phyloP scores from a whole-genome alignment of 2,113 vertebrate species.

The Myotis lucifugus region DNA sequence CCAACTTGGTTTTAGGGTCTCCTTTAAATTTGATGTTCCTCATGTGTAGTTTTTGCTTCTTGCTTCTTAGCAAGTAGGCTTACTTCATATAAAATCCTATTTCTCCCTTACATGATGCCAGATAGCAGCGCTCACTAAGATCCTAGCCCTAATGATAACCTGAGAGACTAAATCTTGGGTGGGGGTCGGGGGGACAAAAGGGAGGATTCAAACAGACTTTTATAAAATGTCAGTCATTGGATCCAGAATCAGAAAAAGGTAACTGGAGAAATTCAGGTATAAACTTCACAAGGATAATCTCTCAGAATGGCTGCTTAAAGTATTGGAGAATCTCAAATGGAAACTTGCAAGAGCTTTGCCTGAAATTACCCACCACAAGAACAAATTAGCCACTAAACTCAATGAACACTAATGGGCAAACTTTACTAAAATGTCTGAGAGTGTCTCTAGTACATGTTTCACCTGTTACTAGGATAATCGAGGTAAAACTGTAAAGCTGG shows the following conservation, averaged over 20 bases:
- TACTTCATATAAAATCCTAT: not conserved
- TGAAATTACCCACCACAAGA: not conserved
- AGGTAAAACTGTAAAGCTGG: not conserved
- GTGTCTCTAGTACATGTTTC: not conserved
- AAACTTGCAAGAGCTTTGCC: not conserved
- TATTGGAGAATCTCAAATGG: not conserved
- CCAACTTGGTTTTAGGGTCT: not conserved
- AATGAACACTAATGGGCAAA: not conserved
- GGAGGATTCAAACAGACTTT: constrained; percentile 18
- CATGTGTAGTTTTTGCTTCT: not conserved
- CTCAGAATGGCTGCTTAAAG: not conserved
- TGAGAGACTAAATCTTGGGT: not conserved
- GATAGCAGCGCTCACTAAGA: not conserved
- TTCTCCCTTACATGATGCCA: not conserved
- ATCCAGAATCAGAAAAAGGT: not conserved
- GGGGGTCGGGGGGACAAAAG: too few relatives aligned
- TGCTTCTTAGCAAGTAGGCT: not conserved
- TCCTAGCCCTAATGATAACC: not conserved
- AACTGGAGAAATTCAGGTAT: not conserved
- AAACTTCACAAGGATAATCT: not conserved
- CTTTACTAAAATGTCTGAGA: not conserved
- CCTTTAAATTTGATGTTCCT: not conserved
- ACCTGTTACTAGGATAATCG: not conserved
- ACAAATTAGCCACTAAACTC: not conserved
- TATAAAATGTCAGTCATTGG: not conserved